phyloP scores from a whole-genome alignment of 2,113 vertebrate genomes.

The Peromyscus maniculatus region DNA sequence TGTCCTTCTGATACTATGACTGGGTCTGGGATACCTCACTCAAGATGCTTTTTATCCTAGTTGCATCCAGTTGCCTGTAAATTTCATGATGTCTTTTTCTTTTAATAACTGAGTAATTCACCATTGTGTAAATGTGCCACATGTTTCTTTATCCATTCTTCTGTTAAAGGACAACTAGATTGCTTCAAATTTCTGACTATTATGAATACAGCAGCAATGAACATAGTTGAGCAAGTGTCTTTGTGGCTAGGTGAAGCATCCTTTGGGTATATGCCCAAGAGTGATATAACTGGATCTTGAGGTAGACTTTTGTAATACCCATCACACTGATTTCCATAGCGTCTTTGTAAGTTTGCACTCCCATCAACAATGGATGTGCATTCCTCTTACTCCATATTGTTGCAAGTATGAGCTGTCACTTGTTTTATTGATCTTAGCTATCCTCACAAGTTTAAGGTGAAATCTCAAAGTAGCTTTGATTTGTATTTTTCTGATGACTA shows the following conservation, averaged over 20 bases:
- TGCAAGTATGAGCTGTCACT: not conserved
- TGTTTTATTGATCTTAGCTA: not conserved
- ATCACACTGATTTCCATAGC: not conserved
- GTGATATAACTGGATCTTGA: not conserved
- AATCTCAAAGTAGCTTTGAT: not conserved
- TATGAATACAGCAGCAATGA: not conserved
- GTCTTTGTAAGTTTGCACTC: not conserved
- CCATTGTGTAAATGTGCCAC: not conserved
- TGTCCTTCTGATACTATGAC: not conserved
- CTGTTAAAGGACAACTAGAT: not conserved
- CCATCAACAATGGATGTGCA: not conserved
- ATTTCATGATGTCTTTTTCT: not conserved
- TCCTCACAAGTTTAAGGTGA: not conserved
- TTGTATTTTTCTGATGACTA: not conserved
- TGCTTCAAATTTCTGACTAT: not conserved
- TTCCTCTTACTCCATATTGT: not conserved
- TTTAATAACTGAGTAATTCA: not conserved
- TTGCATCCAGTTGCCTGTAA: not conserved
- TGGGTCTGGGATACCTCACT: not conserved
- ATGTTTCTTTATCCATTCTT: not conserved
- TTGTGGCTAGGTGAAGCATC: not conserved
- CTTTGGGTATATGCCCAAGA: not conserved
- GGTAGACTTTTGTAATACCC: not conserved
- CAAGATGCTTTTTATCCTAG: not conserved
- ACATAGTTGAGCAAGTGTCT: not conserved